Evolutionary conservation across 1,140 invertebrate genomes (phyloP), one percentile per base, ranked within the genome.

Genomic region (Philaenus spumarius): DNA sequence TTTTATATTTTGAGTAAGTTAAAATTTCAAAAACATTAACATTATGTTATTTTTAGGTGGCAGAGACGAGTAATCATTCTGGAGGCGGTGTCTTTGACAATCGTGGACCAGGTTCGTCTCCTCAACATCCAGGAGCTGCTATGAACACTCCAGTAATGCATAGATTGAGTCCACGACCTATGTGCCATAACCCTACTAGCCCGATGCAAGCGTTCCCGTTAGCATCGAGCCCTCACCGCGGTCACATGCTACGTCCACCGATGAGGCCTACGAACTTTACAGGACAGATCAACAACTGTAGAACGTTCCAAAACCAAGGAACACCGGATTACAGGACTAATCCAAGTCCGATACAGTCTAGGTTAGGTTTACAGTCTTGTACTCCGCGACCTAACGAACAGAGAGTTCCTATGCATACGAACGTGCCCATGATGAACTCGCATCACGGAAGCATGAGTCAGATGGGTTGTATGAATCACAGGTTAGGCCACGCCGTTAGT

Each of bases 141-240:
- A 14, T 26, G 24, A 34, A 34, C 24, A 51, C 30, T 1, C 7
- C 48, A 12, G 22, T 3, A 45, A 46, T 46, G 19, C n/a, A 20
- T 52, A 30, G 12, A 22, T 19, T 9, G 26, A 56, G 26, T 35
- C 55, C 30, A 14, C 15, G 42, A 26, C 55, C 30, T 19, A 22
- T 34, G 24, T 51, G 48, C 24, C 17, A 22, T 9, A 51, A 73
- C 59, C 75, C 74, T 20, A 72, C 73, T 17, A 58, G 43, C 34
- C 59, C 60, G 61, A 74, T 73, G 67, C 67, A 72, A 2, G 71
- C 68, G 56, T 71, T 42, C 52, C 45, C 73, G 55, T 72, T 73
- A 53, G 72, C 73, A 64, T 73, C 73, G 71, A 77, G 73, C 61
- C 73, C 73, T 17, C 67, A 72, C 42, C 69, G 72, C 50, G 26